Base-by-base conservation (phyloP, 1,140 invertebrate species). In the Cyrtorhinus lividipennis region DNA sequence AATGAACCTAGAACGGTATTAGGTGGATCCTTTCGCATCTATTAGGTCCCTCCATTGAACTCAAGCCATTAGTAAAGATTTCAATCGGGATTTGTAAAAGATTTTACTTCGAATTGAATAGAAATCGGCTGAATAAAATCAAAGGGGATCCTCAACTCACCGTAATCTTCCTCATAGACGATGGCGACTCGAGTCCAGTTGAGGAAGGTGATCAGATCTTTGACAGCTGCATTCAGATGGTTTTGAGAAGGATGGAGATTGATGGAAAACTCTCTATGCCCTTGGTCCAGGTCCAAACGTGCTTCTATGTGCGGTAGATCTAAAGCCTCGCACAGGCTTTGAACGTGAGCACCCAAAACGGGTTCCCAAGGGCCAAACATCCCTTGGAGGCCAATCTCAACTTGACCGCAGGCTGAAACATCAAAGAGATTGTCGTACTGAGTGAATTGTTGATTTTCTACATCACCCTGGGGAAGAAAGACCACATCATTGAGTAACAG, bases 151-250 rank as follows among this genome's bases (percentile, higher is more conserved):
- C n/a, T n/a, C n/a, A n/a, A n/a, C 30, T 79, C 72, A 88, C 87
- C 86, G 67, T 85, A 83, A 72, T 88, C 84, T 70, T 93, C 88
- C 73, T 97, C 92, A 70, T 95, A 95, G 26, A 97, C 83, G 65
- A 97, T 88, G 0, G 90, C 92, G 66, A 95, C 89, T 74, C 86
- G 84, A 8, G 89, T 92, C 92, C 92, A 96, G 72, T 94, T 93
- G 26, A 94, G 79, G 71, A 90, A 92, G 23, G 80, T 77, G 74
- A 95, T 90, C 56, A 95, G 79, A 71, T 95, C 92, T 62, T 83
- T 80, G 73, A 92, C 90, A 0, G 92, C 91, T 57, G 81, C 77
- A 71, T 92, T 90, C 67, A 95, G 79, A 61, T 88, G 78, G 62
- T 85, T 81, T 67, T 91, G 85, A 18, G 87, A 83, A 0, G 93